phyloP scores from a whole-genome alignment of 2,797 vertebrate species.

The Xiphophorus birchmanni region DNA sequence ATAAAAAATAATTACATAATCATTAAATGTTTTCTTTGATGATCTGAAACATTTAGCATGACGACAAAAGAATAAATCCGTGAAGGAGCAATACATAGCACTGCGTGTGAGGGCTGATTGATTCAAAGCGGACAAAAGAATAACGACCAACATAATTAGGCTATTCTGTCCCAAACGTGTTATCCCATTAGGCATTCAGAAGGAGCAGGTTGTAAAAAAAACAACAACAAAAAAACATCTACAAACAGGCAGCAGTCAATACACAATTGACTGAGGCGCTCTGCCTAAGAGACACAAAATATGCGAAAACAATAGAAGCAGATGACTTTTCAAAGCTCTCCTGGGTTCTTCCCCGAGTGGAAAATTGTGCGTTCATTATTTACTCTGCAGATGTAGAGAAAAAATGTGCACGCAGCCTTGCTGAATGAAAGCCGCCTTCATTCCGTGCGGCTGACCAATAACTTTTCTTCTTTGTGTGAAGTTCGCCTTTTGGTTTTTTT shows the following conservation, averaged over 20 bases:
- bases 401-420: conserved; percentile 25
- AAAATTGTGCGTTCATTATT: background rate
- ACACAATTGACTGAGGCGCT: background rate
- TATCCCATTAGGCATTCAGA: background rate
- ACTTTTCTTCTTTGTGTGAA: conserved; percentile 27
- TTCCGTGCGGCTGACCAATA: conserved; percentile 55
- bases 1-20: background rate
- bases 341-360: background rate
- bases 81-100: background rate
- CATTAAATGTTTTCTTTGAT: background rate
- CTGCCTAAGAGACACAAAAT: background rate
- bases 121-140: background rate
- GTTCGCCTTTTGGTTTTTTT: background rate
- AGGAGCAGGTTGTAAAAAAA: background rate
- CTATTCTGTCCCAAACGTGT: background rate
- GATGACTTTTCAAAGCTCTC: no score
- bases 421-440: conserved; percentile 69
- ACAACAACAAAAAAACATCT: background rate
- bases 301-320: background rate
- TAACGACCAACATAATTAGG: background rate
- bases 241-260: background rate
- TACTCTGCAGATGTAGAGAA: conserved; percentile 3
- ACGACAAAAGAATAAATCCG: background rate
- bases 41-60: background rate
- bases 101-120: background rate